Base-by-base conservation (phyloP, 2,888 invertebrate species). In the Euspilapteryx auroguttella region DNA sequence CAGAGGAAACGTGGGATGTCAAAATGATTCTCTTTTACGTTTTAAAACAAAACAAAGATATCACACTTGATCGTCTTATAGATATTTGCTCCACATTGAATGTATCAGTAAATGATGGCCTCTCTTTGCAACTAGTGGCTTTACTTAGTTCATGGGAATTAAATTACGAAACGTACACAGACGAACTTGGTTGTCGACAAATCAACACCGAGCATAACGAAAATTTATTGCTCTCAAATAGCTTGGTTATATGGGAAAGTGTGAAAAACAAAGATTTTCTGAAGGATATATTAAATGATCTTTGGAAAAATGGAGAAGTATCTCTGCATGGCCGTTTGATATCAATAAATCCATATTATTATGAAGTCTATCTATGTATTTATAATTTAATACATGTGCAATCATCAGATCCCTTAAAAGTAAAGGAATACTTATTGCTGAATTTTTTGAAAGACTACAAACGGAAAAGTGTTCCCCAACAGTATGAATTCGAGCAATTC, bases 261-360 rank as follows among this genome's bases (percentile, higher is more conserved):
- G 57, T 77, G 35, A 53, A 57, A 22, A 55, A 54, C 30, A 73
- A 58, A 47, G 56, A 61, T 24, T 63, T 68, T 37, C 33, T 69
- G 20, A 56, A 43, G 36, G 69, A 73, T 32, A 47, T 73, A 32
- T 47, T 77, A 20, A 59, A 46, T 21, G 71, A 75, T 43, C 64
- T 77, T 39, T 76, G 76, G 68, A 68, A 61, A 45, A 69, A 62
- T 37, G 76, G 77, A 11, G 77, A 77, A 53, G 56, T 73, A 4
- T 55, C 64, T 21, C 46, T 76, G 33, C 65, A 75, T 35, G 68
- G 71, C 12, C 62, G 64, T 29, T 39, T 55, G 8, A 53, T 76
- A 25, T 61, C 65, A 4, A 55, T 77, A 27, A 76, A 73, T 47
- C 69, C 73, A 14, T 77, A 77, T 45, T 69, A 57, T 45, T 76